phyloP scores from a whole-genome alignment of 1,140 invertebrate species.

The Eciton burchellii region DNA sequence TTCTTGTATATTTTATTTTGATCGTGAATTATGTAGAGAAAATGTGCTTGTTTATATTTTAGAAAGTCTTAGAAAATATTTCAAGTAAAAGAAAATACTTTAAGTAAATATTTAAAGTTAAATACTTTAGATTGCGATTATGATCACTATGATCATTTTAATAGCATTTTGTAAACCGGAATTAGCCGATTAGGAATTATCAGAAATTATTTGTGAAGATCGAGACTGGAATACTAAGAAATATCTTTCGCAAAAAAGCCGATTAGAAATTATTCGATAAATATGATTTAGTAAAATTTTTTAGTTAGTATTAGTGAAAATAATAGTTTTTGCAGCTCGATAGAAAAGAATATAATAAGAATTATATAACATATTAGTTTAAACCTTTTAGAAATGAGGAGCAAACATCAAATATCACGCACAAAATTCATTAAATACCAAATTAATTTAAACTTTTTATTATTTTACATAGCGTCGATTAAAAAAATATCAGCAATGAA shows the following conservation, averaged over 20 bases:
- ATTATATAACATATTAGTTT: slow-evolving; percentile 9
- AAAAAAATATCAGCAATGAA: slow-evolving; percentile 12
- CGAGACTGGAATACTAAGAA: not conserved
- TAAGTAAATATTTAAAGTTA: no score
- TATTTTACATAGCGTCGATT: slow-evolving; percentile 18
- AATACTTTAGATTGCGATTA: not conserved
- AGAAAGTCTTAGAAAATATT: not conserved
- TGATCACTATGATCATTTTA: not conserved
- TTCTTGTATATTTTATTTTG: not conserved
- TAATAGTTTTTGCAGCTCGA: slow-evolving; percentile 41
- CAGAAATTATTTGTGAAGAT: slow-evolving; percentile 14
- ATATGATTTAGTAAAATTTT: no score
- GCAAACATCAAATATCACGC: slow-evolving; percentile 52
- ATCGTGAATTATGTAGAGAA: slow-evolving; percentile 17
- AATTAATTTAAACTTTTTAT: slow-evolving; percentile 19
- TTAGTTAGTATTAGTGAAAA: no score
- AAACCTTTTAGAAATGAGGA: slow-evolving; percentile 36
- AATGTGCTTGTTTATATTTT: not conserved
- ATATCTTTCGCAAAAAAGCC: slow-evolving; percentile 9
- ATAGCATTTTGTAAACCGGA: slow-evolving; percentile 7
- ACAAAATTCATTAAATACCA: slow-evolving; percentile 27
- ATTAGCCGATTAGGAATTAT: slow-evolving; percentile 1
- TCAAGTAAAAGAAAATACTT: not conserved
- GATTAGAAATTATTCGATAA: slow-evolving; percentile 50
- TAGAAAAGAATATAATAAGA: not conserved